Evolutionary conservation across 1,140 invertebrate genomes (phyloP).

Genomic region (Aleiodes sp.): DNA sequence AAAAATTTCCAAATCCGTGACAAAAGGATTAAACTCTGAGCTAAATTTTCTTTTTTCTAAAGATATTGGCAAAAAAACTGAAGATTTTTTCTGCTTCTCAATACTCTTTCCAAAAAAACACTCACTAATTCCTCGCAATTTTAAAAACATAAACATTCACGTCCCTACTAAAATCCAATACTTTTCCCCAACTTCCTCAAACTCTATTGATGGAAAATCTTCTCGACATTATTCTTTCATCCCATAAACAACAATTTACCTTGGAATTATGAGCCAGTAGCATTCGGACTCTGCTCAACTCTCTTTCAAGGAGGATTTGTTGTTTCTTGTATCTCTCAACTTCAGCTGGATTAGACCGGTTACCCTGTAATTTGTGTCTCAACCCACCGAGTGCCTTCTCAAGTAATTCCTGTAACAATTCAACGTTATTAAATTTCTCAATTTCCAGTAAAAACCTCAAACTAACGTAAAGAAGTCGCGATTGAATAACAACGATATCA

Average conservation of each 20-base stretch:
- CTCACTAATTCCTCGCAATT: too few species aligned
- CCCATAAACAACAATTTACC: conserved; percentile 65
- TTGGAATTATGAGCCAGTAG: conserved; percentile 90
- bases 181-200: too few species aligned
- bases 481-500: background rate
- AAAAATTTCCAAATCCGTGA: too few species aligned
- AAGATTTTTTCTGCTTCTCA: too few species aligned
- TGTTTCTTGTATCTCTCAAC: conserved; percentile 77
- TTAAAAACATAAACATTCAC: too few species aligned
- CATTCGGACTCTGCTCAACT: conserved; percentile 82
- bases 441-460: background rate
- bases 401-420: conserved; percentile 71
- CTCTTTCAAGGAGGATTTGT: conserved; percentile 80
- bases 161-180: too few species aligned
- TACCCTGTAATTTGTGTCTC: conserved; percentile 72
- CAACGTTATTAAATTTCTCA: background rate
- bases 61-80: too few species aligned
- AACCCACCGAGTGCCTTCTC: conserved; percentile 80
- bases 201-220: too few species aligned
- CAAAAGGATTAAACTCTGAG: too few species aligned
- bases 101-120: too few species aligned
- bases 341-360: conserved; percentile 71
- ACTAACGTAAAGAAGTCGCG: too few species aligned
- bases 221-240: background rate
- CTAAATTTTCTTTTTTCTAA: too few species aligned